These are phyloP conservation scores for Eospalax fontanierii DNA, from an alignment of 2,797 vertebrate genomes.

Conservation along the genomic window DNA sequence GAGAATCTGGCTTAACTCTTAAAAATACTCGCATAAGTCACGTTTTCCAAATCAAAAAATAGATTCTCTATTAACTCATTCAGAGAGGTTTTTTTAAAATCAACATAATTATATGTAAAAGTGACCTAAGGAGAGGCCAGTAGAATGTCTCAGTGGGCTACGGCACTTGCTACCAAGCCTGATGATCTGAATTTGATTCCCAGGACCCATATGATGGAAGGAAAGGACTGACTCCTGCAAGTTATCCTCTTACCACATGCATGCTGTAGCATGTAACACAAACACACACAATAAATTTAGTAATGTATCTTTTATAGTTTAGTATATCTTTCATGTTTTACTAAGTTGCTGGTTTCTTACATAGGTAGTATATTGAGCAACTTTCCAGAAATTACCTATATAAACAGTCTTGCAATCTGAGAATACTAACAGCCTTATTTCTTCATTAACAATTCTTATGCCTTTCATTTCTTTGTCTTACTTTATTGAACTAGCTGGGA, in stretches of 20 bases:
- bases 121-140: neutral
- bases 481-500: neutral
- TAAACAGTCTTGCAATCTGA: neutral
- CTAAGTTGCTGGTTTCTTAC: neutral
- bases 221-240: neutral
- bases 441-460: conserved; percentile 18
- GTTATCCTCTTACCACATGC: neutral
- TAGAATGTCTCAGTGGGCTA: neutral
- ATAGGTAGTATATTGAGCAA: neutral
- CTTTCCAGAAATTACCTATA: conserved; percentile 12
- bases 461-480: conserved; percentile 47
- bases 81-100: conserved; percentile 25
- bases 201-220: no score
- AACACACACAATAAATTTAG: neutral
- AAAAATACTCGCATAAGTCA: conserved; percentile 35
- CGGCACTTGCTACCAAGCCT: no score
- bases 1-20: conserved; percentile 28
- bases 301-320: conserved; percentile 47
- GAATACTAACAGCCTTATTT: conserved; percentile 28
- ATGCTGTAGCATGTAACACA: neutral
- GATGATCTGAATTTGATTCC: no score
- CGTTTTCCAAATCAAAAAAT: conserved; percentile 58
- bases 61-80: conserved; percentile 20
- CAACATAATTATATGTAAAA: conserved; percentile 11
- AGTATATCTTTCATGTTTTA: conserved; percentile 26